Evolutionary conservation across 2,888 invertebrate genomes (phyloP).

Genomic region (Agriopis leucophaearia): DNA sequence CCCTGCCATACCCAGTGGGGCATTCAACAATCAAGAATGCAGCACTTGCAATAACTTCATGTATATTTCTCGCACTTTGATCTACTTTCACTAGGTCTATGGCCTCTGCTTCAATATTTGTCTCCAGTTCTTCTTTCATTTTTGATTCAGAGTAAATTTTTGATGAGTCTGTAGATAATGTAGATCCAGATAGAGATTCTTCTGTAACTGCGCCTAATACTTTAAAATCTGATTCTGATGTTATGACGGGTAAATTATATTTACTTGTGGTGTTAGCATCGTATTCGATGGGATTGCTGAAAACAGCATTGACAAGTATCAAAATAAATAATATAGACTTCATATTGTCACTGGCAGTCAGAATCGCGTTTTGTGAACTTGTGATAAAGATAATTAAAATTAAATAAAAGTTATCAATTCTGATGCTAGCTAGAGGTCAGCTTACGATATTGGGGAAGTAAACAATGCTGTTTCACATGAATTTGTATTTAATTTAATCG

Average conservation of each 20-base stretch:
- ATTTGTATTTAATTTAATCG: not conserved
- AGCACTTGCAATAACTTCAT: not conserved
- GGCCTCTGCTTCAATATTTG: not conserved
- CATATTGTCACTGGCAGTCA: not conserved
- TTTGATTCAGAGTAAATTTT: not conserved
- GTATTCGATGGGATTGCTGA: not conserved
- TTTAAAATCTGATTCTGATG: not conserved
- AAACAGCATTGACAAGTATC: not conserved
- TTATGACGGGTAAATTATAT: not conserved
- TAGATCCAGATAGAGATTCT: not conserved
- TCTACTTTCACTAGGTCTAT: not conserved
- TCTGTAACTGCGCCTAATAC: not conserved
- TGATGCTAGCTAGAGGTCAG: not conserved
- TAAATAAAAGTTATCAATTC: not conserved
- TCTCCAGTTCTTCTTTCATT: not conserved
- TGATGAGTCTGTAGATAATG: not conserved
- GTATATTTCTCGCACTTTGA: not conserved
- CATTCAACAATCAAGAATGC: constrained; percentile 7
- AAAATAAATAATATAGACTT: not conserved
- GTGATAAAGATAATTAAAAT: not conserved
- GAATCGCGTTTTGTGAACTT: not conserved
- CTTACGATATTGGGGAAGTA: not conserved
- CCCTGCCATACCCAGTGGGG: constrained; percentile 28
- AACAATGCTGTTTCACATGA: not conserved
- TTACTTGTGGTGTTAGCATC: not conserved